Evolutionary conservation across 2,113 vertebrate genomes (phyloP).

Genomic region (Sorex araneus): DNA sequence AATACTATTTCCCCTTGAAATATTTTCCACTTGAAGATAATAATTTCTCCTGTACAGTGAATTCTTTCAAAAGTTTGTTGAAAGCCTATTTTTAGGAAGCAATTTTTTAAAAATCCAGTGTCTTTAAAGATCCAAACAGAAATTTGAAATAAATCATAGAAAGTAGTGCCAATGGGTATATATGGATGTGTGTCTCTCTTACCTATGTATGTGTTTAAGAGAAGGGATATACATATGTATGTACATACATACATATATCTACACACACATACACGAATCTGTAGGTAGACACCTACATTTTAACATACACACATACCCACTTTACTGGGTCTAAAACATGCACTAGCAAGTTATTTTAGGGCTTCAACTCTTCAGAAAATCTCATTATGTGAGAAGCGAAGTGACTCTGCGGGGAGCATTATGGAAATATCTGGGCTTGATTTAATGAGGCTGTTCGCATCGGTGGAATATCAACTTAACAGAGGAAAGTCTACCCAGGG

Average conservation of each 20-base stretch:
- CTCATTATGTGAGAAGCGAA: constrained; percentile 95
- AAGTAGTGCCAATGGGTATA: constrained; percentile 78
- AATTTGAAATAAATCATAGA: constrained; percentile 85
- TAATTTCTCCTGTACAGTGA: constrained; percentile 85
- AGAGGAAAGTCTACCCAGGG: constrained; percentile 93
- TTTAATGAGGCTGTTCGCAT: constrained; percentile 97
- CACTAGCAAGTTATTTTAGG: constrained; percentile 94
- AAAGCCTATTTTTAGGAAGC: constrained; percentile 85
- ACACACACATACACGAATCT: constrained; percentile 63
- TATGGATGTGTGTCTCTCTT: constrained; percentile 68
- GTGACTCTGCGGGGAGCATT: constrained; percentile 95
- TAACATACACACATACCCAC: constrained; percentile 82
- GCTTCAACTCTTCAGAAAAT: constrained; percentile 95
- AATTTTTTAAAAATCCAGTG: constrained; percentile 89
- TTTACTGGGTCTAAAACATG: constrained; percentile 90
- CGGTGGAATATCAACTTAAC: constrained; percentile 94
- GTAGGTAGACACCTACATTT: constrained; percentile 79
- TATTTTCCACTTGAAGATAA: constrained; percentile 81
- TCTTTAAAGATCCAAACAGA: constrained; percentile 88
- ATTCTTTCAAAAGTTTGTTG: constrained; percentile 85
- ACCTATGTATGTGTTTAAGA: constrained; percentile 72
- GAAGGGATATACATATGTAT: constrained; percentile 73
- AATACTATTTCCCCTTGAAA: constrained; percentile 80
- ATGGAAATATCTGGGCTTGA: constrained; percentile 97
- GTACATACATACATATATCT: constrained; percentile 68